A percentile compares a stretch with the other conserved stretches of the same genome.
Evolutionary conservation across 2,113 vertebrate species (phyloP).

Genomic region (Hyla sarda): DNA sequence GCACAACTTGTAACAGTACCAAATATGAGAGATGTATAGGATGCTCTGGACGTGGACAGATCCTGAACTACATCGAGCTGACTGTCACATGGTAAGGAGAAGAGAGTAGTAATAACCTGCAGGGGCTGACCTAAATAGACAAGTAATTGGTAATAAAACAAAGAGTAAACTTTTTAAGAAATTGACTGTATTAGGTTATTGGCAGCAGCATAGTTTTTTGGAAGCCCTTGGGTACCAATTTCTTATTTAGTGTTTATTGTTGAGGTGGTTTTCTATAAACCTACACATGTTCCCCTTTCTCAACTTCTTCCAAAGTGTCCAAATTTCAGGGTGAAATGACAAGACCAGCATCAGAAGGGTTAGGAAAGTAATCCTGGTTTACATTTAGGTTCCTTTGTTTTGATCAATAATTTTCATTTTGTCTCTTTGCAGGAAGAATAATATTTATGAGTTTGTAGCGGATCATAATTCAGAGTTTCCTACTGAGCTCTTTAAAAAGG

Average conservation of each 20-base stretch:
- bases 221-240: too few species aligned
- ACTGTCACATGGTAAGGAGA: conserved; percentile 33
- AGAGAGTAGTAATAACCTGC: neutral
- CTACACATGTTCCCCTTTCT: too few species aligned
- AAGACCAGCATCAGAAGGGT: neutral
- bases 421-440: conserved; percentile 8
- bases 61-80: conserved; percentile 28
- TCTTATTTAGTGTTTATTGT: too few species aligned
- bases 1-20: neutral
- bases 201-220: neutral
- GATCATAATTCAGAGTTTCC: conserved; percentile 38
- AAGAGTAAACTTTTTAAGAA: neutral
- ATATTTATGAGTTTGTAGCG: conserved; percentile 19
- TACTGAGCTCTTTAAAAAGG: conserved; percentile 21
- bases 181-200: neutral
- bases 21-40: neutral
- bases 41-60: conserved; percentile 2
- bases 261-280: too few species aligned
- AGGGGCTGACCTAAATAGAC: neutral
- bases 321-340: neutral
- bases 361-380: too few species aligned
- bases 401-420: neutral
- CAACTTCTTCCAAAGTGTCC: too few species aligned
- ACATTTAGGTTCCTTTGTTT: neutral
- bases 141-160: too few species aligned